phyloP scores from a whole-genome alignment of 2,888 invertebrate species.

The Halictus ligatus region DNA sequence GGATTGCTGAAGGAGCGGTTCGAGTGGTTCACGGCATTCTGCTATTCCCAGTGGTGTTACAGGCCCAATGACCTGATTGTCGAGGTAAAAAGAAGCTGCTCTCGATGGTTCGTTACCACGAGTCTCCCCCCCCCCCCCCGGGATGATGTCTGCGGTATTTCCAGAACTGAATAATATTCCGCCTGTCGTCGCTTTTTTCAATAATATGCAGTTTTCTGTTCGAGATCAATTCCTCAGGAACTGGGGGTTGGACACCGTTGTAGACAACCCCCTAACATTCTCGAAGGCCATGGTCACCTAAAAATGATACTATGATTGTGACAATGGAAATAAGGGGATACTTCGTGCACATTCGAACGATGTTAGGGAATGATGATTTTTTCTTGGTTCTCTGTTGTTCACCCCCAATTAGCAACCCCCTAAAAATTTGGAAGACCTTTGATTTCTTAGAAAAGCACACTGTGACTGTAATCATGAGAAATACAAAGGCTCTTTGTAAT shows the following conservation, averaged over 20 bases:
- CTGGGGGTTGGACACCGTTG: neutral
- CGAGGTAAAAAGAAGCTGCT: constrained; percentile 62
- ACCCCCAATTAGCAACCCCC: too few species aligned
- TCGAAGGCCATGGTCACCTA: neutral
- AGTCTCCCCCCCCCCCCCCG: constrained; percentile 32
- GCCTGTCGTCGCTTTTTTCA: constrained; percentile 11
- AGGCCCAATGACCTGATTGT: constrained; percentile 74
- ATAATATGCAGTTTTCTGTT: constrained; percentile 24
- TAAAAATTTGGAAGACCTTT: too few species aligned
- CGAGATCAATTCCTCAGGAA: neutral
- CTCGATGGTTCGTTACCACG: constrained; percentile 72
- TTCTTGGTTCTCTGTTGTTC: too few species aligned
- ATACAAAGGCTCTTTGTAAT: too few species aligned
- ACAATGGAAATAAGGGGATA: too few species aligned
- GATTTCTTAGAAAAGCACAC: too few species aligned
- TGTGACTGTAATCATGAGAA: too few species aligned
- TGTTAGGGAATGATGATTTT: too few species aligned
- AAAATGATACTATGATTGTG: neutral
- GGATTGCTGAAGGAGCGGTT: constrained; percentile 66
- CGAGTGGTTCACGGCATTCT: constrained; percentile 67
- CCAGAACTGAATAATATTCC: constrained; percentile 39
- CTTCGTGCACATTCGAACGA: too few species aligned
- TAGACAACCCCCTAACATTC: neutral
- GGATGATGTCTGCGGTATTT: constrained; percentile 60
- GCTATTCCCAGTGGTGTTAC: constrained; percentile 72